Evolutionary conservation across 2,888 invertebrate species (phyloP).

Genomic region (Heliconius erato): DNA sequence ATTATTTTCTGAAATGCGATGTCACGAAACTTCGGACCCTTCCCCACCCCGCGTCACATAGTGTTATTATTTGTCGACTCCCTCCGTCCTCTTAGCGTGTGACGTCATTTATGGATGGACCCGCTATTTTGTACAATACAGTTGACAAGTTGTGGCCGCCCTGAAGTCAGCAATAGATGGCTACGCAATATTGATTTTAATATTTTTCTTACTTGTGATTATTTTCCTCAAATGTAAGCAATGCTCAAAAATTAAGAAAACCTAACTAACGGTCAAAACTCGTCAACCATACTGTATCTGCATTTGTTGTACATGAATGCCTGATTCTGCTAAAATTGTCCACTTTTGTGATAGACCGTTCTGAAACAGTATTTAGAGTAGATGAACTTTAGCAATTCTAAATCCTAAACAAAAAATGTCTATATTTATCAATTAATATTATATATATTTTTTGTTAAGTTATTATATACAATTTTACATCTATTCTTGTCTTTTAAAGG

Average conservation of each 20-base stretch:
- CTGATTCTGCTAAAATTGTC: constrained; percentile 37
- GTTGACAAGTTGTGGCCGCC: background rate
- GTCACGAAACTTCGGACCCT: background rate
- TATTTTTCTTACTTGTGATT: background rate
- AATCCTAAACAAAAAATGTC: background rate
- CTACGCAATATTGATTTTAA: background rate
- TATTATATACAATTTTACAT: constrained; percentile 41
- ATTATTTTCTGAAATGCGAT: background rate
- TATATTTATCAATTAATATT: constrained; percentile 28
- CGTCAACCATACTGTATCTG: background rate
- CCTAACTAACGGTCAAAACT: background rate
- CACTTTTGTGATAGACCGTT: constrained; percentile 33
- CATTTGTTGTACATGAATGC: constrained; percentile 23
- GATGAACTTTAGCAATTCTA: constrained; percentile 3
- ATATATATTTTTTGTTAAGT: constrained; percentile 25
- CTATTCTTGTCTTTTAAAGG: constrained; percentile 32
- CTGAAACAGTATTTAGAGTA: constrained; percentile 34
- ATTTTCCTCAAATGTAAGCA: background rate
- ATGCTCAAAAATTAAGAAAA: background rate
- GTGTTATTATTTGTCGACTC: background rate
- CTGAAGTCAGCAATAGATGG: background rate
- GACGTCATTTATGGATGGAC: background rate
- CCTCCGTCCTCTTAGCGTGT: background rate
- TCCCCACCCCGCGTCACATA: background rate
- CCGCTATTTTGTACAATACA: background rate